Base-by-base conservation (phyloP, 2,888 invertebrate species). In the Aphidoletes aphidimyza region DNA sequence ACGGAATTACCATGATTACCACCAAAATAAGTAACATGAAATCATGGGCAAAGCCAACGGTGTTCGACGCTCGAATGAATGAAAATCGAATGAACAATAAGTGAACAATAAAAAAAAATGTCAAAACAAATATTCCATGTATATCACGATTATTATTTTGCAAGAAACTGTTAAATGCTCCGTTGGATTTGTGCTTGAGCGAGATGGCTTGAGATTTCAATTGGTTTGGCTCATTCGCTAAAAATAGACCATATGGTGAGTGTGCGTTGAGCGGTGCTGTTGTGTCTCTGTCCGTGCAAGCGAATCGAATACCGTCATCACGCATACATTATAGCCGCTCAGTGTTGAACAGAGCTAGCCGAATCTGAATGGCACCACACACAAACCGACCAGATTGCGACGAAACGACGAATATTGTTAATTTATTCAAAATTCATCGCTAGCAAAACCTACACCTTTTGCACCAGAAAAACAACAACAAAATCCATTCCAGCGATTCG, bases 81-180 rank as follows among this genome's bases (percentile, higher is more conserved):
- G 22, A 34, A 26, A 34, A 11, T 11, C 47, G 17, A 26, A n/a
- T n/a, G n/a, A n/a, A n/a, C n/a, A n/a, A n/a, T n/a, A n/a, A n/a
- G n/a, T n/a, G n/a, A n/a, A n/a, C n/a, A n/a, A n/a, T n/a, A 69
- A 69, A 69, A 30, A 69, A 69, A 2, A 69, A 30, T 69, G 69
- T 69, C 69, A 69, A 34, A 69, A 69, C 69, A 69, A 69, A 69
- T 69, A 69, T 69, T 69, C 69, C 47, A 8, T 30, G 30, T 69
- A 30, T 69, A 69, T 69, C 69, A 69, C 69, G 69, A 30, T n/a
- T 47, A 54, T 26, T 69, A 11, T 69, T 30, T 69, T 69, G 69
- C 69, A 69, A 69, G 69, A 69, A 69, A 69, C 69, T 69, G 69
- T 69, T 69, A 69, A 69, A 69, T 69, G 34, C 69, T 69, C 69